A percentile compares a stretch with the other conserved stretches of the same genome.
These are phyloP conservation scores for Hylomyscus alleni DNA, from an alignment of 2,797 vertebrate species.

Conservation along the genomic window DNA sequence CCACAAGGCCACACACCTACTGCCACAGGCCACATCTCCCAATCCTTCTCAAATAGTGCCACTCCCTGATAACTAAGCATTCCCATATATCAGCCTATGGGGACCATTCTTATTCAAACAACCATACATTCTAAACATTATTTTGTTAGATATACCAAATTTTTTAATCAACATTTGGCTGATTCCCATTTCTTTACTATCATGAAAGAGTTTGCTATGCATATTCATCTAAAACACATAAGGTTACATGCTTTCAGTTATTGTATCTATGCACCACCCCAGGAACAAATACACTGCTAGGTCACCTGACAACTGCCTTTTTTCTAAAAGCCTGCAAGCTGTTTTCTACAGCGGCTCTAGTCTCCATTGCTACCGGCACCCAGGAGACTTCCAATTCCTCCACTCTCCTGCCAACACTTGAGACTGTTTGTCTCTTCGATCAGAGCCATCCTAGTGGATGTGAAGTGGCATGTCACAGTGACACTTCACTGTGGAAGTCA, in stretches of 20 bases:
- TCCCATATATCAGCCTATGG: neutral
- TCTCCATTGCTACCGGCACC: neutral
- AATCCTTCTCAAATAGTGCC: neutral
- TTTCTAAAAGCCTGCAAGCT: neutral
- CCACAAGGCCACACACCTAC: neutral
- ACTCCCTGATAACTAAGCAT: neutral
- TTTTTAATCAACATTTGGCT: neutral
- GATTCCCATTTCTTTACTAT: neutral
- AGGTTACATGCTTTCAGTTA: neutral
- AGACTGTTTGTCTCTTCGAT: neutral
- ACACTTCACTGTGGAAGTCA: neutral
- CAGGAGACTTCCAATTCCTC: neutral
- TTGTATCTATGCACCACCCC: neutral
- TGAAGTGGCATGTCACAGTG: neutral
- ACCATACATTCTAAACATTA: neutral
- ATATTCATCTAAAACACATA: neutral
- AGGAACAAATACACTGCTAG: neutral
- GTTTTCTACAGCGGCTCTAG: neutral
- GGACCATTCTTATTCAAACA: neutral
- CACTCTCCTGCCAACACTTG: neutral
- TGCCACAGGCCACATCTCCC: no score
- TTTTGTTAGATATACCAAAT: neutral
- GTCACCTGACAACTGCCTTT: neutral
- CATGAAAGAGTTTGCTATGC: neutral
- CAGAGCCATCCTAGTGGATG: neutral